Base-by-base conservation (phyloP, 2,888 invertebrate species). In the Geotrupes spiniger region DNA sequence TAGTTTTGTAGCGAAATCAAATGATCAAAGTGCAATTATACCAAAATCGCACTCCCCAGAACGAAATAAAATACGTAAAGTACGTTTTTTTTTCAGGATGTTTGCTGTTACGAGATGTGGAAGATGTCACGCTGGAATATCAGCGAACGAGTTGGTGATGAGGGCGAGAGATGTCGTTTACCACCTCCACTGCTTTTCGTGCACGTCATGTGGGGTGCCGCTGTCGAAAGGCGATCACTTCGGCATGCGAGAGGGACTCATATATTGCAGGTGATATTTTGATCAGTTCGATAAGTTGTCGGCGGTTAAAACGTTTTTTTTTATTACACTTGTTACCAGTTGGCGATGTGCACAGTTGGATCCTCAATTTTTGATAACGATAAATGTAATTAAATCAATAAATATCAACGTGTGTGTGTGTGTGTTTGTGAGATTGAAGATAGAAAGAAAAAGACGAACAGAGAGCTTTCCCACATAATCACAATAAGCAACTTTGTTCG, bases 141-240 rank as follows among this genome's bases (percentile, higher is more conserved):
- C 88, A 5, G 85, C 91, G 29, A 87, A 88, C 63, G 93, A 94
- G 75, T 77, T 94, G 68, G 92, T 94, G 65, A 94, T 94, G 93
- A 76, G 92, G 51, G 93, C 92, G 0, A 76, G 88, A 33, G 92
- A 92, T 59, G 78, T 87, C 64, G 89, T 93, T 50, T 95, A 89
- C 74, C 94, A 95, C 71, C 80, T 93, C 47, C 82, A 86, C 58
- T 95, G 94, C 74, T 95, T 95, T 78, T 86, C 89, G 26, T 94
- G 94, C 71, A 82, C 84, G 46, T 84, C 89, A 29, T 94, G 95
- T 70, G 87, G 89, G 39, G 80, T 83, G 28, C 82, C 86, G 42
- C 78, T 95, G 53, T 85, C 87, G 51, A 89, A 92, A 65, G 94
- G 94, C 14, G 94, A 95, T 66, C 88, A 90, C 61, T 95, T 93